Conservation (phyloP, 2,113 vertebrate species). For the Clarias macrocephalus region DNA sequence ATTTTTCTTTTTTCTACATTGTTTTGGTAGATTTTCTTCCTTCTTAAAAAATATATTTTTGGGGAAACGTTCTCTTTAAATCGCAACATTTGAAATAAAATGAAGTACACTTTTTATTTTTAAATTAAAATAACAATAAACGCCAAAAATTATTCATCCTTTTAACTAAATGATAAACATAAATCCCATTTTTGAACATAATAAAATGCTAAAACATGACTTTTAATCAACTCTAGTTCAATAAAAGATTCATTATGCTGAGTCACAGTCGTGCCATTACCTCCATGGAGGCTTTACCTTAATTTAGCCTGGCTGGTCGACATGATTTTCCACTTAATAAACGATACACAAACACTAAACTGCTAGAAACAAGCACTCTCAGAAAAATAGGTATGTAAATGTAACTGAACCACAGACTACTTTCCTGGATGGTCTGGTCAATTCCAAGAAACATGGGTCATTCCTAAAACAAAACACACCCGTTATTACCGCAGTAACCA, state of each 20-base stretch:
- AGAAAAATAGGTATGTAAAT: neutral
- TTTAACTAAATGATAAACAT: neutral
- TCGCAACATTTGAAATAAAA: neutral
- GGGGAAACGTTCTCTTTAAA: neutral
- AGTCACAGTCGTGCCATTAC: neutral
- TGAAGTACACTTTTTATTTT: neutral
- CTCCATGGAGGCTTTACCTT: neutral
- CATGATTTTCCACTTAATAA: neutral
- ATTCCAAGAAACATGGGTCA: conserved; percentile 13
- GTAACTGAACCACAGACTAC: neutral
- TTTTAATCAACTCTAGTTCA: neutral
- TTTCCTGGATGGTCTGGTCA: neutral
- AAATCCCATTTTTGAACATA: neutral
- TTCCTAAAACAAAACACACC: conserved; percentile 34
- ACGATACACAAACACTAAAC: neutral
- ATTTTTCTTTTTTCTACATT: neutral
- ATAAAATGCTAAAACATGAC: neutral
- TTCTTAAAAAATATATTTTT: neutral
- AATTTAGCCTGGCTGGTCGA: neutral
- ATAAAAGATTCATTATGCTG: neutral
- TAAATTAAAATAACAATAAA: neutral
- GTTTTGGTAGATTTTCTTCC: neutral
- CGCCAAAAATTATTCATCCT: neutral
- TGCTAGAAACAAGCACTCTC: neutral
- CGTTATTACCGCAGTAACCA: neutral